Base-by-base conservation (phyloP, 2,113 vertebrate genomes). In the Solea senegalensis region DNA sequence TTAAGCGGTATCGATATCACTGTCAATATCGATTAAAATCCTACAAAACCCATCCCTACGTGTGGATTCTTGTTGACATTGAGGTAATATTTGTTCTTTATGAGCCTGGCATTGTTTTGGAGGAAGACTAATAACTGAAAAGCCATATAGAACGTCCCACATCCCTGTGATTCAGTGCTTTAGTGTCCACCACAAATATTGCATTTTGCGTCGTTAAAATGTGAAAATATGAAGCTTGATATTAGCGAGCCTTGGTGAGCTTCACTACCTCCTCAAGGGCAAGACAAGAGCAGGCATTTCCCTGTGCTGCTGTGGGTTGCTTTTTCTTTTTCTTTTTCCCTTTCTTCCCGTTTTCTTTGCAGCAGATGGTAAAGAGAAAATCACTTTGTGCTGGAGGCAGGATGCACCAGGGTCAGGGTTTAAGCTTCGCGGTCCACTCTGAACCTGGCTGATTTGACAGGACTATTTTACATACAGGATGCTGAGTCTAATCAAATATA, bases 311-410 rank as follows among this genome's bases (percentile, higher is more conserved):
- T 71, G 60, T 75, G 55, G 48, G n/a, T 63, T 74, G 34, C 34
- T 34, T 34, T 34, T 2, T 34, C 2, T 34, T 34, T 6, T 34
- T 55, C 46, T 44, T 62, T 65, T 69, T 57, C 34, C 15, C 2
- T 51, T 27, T 16, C 13, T 40, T 13, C 50, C 21, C 61, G 57
- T 55, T 52, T 53, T 55, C 72, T 76, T 63, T 72, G 79, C 69
- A 86, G 86, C 90, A 92, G 90, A 91, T 92, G 91, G 82, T 76
- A 64, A 81, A 84, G 69, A 82, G 73, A 84, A 89, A 92, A 92
- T 88, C 88, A 69, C 82, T 89, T 86, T 86, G 74, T 83, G 79
- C 82, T 82, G 53, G 69, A 60, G 76, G 84, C 82, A 71, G 76
- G 73, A 74, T 74, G 76, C 76, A 74, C 56, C 72, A 10, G 80